Percentiles rank a stretch among this genome's conserved stretches.
These are phyloP conservation scores for Pterostichus niger DNA, from an alignment of 2,888 invertebrate genomes.

Conservation along the genomic window DNA sequence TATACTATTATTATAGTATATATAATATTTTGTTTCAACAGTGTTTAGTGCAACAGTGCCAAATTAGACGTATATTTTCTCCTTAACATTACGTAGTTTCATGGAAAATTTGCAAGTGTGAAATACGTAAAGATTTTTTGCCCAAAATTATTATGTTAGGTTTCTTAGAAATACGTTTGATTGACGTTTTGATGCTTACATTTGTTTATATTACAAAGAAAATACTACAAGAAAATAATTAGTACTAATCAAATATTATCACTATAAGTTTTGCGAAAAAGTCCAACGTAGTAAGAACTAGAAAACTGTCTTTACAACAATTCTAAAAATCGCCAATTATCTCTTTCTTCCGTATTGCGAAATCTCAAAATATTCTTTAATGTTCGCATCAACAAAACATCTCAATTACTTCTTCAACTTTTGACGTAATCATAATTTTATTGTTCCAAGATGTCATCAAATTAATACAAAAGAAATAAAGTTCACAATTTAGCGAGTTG, in stretches of 20 bases:
- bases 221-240: conserved; percentile 2
- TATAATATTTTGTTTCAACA: too few relatives aligned
- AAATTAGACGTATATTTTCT: too few relatives aligned
- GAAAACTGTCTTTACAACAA: background rate
- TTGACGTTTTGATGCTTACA: background rate
- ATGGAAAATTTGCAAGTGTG: background rate
- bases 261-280: conserved; percentile 2
- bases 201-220: background rate
- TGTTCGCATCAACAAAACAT: too few relatives aligned
- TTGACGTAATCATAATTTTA: background rate
- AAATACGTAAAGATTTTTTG: conserved; percentile 8
- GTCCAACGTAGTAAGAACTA: background rate
- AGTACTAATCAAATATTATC: conserved; percentile 26
- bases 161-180: background rate
- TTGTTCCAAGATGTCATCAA: background rate
- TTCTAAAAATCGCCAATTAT: conserved; percentile 1
- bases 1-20: too few relatives aligned
- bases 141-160: background rate
- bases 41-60: too few relatives aligned
- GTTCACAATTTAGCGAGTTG: background rate
- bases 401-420: too few relatives aligned
- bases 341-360: background rate
- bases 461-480: background rate
- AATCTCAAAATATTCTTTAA: conserved; percentile 10
- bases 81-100: too few relatives aligned